These are phyloP conservation scores for Penaeus vannamei DNA, from an alignment of 1,140 invertebrate genomes.

Conservation along the genomic window DNA sequence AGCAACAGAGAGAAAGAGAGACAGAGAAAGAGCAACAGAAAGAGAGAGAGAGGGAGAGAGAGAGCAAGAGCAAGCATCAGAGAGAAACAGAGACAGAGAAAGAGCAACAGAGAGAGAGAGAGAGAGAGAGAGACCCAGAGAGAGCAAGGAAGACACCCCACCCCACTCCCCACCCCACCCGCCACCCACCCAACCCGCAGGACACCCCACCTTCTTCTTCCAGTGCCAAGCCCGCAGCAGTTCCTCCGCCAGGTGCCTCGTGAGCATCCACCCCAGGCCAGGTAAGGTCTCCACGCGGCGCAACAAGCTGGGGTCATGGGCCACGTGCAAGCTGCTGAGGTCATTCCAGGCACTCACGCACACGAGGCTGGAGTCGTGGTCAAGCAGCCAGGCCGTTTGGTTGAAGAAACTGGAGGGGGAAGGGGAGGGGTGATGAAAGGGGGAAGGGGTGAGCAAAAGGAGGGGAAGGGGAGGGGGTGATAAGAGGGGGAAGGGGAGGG, in stretches of 20 bases:
- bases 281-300: conserved; percentile 56
- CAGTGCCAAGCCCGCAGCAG: conserved; percentile 39
- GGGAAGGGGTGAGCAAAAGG: neutral
- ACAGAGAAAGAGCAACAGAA: too few species aligned
- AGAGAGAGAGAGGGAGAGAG: too few species aligned
- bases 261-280: conserved; percentile 63
- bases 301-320: conserved; percentile 42
- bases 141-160: too few species aligned
- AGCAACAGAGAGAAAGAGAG: too few species aligned
- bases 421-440: too few species aligned
- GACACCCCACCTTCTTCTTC: neutral
- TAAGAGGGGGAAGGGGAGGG: neutral
- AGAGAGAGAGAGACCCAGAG: too few species aligned
- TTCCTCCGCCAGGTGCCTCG: conserved; percentile 21
- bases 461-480: neutral
- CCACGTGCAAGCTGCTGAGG: conserved; percentile 59
- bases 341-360: conserved; percentile 68
- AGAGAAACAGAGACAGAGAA: too few species aligned
- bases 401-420: conserved; percentile 61
- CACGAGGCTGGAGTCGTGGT: conserved; percentile 54
- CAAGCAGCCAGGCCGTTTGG: conserved; percentile 64
- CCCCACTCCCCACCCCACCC: neutral
- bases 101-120: too few species aligned
- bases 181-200: too few species aligned
- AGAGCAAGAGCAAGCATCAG: too few species aligned